phyloP scores from a whole-genome alignment of 53 echinoderm and acorn worm species.

The Zoroaster sp. region DNA sequence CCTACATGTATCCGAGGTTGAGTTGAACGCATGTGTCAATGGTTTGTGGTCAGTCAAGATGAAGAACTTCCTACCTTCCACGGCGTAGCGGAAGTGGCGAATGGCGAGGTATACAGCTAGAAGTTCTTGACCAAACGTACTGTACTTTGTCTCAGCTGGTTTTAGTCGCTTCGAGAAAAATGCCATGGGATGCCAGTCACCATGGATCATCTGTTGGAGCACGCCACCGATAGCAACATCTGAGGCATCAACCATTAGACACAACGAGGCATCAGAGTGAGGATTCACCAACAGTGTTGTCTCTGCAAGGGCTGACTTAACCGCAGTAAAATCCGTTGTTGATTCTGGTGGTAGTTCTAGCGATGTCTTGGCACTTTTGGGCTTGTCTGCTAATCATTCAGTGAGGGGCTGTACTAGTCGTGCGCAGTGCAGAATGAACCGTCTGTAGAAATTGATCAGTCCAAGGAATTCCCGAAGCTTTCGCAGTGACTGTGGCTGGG shows the following conservation, averaged over 20 bases:
- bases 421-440: neutral
- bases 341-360: neutral
- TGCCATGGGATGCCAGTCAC: too few relatives aligned
- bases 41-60: too few relatives aligned
- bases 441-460: neutral
- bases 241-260: too few relatives aligned
- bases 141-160: too few relatives aligned
- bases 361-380: neutral
- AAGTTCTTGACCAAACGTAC: too few relatives aligned
- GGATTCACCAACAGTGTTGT: slow-evolving; percentile 30
- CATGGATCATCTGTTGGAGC: too few relatives aligned
- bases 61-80: too few relatives aligned
- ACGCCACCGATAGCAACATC: too few relatives aligned
- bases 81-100: too few relatives aligned
- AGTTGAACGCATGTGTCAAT: neutral
- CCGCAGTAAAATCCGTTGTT: neutral
- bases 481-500: neutral
- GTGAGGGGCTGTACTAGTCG: neutral
- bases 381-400: neutral
- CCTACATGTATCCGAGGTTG: too few relatives aligned
- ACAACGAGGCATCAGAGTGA: neutral
- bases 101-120: too few relatives aligned
- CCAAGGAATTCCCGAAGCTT: neutral
- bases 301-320: neutral
- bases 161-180: too few relatives aligned